These are phyloP conservation scores for Arizona elegans DNA, from an alignment of 2,113 vertebrate species.

Conservation along the genomic window DNA sequence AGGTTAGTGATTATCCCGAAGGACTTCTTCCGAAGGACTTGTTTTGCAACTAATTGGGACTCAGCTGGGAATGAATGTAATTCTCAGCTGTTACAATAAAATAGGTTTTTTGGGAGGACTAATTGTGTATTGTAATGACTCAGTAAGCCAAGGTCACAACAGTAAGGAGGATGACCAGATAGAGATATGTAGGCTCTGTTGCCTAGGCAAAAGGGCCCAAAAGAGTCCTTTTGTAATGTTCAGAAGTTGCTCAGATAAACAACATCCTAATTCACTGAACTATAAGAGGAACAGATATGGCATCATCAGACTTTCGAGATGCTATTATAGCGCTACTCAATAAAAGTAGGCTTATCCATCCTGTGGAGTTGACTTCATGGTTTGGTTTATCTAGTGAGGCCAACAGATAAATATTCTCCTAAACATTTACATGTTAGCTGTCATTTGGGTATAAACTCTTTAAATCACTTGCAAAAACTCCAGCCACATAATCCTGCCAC, in stretches of 20 bases:
- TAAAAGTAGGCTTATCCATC: background rate
- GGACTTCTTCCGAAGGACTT: too few species aligned
- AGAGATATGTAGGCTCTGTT: too few species aligned
- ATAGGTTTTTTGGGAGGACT: too few species aligned
- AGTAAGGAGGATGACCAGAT: too few species aligned
- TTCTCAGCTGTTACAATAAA: too few species aligned
- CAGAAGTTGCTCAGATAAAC: background rate
- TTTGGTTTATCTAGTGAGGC: background rate
- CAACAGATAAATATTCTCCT: background rate
- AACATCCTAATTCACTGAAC: background rate
- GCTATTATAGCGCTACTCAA: background rate
- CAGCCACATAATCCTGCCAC: background rate
- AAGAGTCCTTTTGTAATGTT: background rate
- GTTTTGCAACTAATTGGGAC: too few species aligned
- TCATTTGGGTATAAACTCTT: background rate
- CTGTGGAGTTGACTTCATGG: background rate
- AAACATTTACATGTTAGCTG: background rate
- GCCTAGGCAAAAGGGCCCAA: background rate
- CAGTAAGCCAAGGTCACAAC: too few species aligned
- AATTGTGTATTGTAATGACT: too few species aligned
- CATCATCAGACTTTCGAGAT: background rate
- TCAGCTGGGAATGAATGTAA: too few species aligned
- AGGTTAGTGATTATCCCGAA: too few species aligned
- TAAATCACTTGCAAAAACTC: background rate
- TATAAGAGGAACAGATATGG: background rate